Base-by-base conservation (phyloP, 2,113 vertebrate species). In the Crotalus helleri region DNA sequence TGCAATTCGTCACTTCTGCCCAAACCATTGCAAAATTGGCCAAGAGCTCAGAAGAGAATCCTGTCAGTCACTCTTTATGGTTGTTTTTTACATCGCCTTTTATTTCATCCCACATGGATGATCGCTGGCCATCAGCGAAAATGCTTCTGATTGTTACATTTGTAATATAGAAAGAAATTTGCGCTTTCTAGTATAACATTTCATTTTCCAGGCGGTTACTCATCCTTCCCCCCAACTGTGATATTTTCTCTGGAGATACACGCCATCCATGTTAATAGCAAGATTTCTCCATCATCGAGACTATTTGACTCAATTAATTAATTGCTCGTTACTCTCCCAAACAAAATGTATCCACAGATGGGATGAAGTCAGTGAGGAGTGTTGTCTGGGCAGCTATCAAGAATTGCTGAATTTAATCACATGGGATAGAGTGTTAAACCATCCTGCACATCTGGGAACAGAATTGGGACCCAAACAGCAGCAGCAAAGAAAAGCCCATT, bases 341-440 rank as follows among this genome's bases (percentile, higher is more conserved):
- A 64, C 44, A 94, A 96, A 94, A 91, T 46, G 81, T 39, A 91
- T 94, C 44, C 10, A 2, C 0, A 0, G 64, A 90, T n/a, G 24
- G 21, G 11, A 54, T 49, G 94, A 94, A 94, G 95, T 92, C 53
- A 91, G 92, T 94, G 53, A 91, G 85, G 87, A 7, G 12, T 90
- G 64, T 89, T 87, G 92, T 94, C 88, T 61, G 51, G 12, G 26
- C 88, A 91, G 89, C 89, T 1, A 0, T 87, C 33, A 97, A 92
- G 64, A 57, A 5, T 91, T 94, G 69, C 2, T 89, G 88, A 86
- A 74, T 13, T 61, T 39, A 94, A 92, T 95, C 23, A 58, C 85
- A 57, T 54, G 49, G 61, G 21, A 93, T 24, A 33, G 53, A 91
- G 49, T 15, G 49, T 19, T 26, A n/a, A n/a, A 4, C 33, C 58